These are phyloP conservation scores for Sebastes miniatus DNA, from an alignment of 2,797 vertebrate species.

Conservation along the genomic window DNA sequence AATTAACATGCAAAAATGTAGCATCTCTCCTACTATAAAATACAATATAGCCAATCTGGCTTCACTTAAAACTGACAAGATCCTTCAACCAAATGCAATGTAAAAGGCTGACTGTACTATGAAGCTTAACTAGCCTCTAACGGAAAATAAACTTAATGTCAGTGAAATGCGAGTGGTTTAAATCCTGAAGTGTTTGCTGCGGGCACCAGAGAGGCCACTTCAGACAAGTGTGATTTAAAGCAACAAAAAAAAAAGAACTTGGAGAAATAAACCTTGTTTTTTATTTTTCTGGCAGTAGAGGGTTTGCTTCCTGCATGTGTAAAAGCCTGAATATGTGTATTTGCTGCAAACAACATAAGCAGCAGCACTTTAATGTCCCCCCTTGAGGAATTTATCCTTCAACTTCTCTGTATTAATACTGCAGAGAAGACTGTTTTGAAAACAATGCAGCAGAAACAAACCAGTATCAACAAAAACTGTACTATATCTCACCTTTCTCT, in stretches of 20 bases:
- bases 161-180: slow-evolving; percentile 1
- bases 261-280: background rate
- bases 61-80: background rate
- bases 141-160: background rate
- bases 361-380: background rate
- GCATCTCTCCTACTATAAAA: background rate
- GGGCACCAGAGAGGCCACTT: background rate
- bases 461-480: background rate
- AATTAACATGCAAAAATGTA: background rate
- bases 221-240: background rate
- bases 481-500: background rate
- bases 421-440: background rate
- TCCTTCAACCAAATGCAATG: background rate
- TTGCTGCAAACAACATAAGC: background rate
- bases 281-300: background rate
- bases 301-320: background rate
- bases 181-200: background rate
- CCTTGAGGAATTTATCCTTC: background rate
- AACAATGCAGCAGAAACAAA: slow-evolving; percentile 2
- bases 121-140: background rate
- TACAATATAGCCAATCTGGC: background rate
- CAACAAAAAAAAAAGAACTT: background rate
- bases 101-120: background rate
- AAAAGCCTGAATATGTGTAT: background rate
- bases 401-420: background rate